Evolutionary conservation across 64 coral and sea anemone species (phyloP).

Genomic region (Catalaphyllia jardinei): DNA sequence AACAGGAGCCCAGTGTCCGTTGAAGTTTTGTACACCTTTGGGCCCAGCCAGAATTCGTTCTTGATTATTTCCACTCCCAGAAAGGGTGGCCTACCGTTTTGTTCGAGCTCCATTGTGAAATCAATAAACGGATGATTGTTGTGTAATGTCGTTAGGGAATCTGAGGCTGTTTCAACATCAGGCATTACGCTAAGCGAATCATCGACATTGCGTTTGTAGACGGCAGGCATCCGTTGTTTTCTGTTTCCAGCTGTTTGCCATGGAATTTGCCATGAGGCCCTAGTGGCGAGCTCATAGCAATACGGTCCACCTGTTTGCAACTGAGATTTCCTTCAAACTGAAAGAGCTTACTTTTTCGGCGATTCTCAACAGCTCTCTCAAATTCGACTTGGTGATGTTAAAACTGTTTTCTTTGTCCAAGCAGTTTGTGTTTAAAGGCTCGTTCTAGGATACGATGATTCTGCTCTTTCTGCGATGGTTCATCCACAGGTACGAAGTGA

Average conservation of each 20-base stretch:
- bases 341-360: background rate
- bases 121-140: background rate
- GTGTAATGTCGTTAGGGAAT: background rate
- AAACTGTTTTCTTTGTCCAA: background rate
- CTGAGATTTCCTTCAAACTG: too few relatives aligned
- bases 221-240: slow-evolving; percentile 5
- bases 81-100: background rate
- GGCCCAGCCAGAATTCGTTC: too few relatives aligned
- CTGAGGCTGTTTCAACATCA: background rate
- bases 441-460: background rate
- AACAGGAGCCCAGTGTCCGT: too few relatives aligned
- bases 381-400: slow-evolving; percentile 9
- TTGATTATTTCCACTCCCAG: too few relatives aligned
- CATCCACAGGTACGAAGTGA: too few relatives aligned
- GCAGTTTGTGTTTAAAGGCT: slow-evolving; percentile 1
- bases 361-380: background rate
- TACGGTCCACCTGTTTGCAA: background rate
- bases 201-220: background rate
- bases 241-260: background rate
- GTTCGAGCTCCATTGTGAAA: background rate
- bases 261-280: slow-evolving; percentile 5
- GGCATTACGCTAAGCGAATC: slow-evolving; percentile 3
- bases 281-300: slow-evolving; percentile 16
- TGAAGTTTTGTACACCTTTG: too few relatives aligned
- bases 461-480: too few relatives aligned